A percentile compares a stretch with the other conserved stretches of the same genome.
Evolutionary conservation across 2,113 vertebrate species (phyloP).

Genomic region (Ploceus nigricollis): DNA sequence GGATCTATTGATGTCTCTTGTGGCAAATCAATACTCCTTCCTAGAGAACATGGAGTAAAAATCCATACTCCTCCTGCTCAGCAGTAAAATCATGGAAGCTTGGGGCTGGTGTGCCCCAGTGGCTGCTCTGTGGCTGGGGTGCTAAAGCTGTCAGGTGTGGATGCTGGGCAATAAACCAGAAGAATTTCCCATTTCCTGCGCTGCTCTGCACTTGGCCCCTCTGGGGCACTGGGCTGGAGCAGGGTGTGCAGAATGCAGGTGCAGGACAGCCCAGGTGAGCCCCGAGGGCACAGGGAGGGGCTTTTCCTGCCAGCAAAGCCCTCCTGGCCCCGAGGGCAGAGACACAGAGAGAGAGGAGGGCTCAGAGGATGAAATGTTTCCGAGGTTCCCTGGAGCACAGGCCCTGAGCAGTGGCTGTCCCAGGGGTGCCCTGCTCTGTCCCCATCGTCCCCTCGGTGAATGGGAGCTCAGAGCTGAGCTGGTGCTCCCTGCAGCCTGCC

Average conservation of each 20-base stretch:
- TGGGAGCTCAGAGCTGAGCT: fast-evolving
- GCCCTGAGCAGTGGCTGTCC: fast-evolving
- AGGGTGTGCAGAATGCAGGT: not conserved
- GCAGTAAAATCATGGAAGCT: not conserved
- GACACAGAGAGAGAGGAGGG: too few relatives aligned
- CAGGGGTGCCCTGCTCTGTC: fast-evolving
- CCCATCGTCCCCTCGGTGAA: fast-evolving
- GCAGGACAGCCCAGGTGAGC: not conserved
- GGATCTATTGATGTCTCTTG: slow-evolving; percentile 38
- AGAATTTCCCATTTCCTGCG: not conserved
- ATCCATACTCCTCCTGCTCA: slow-evolving; percentile 28
- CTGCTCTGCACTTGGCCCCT: not conserved
- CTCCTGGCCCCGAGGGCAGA: fast-evolving
- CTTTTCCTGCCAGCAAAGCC: not conserved
- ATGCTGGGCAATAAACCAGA: not conserved
- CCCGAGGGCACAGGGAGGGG: not conserved
- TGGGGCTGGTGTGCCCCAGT: not conserved
- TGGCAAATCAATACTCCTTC: slow-evolving; percentile 53
- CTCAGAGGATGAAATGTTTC: fast-evolving
- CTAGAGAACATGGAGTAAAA: slow-evolving; percentile 55
- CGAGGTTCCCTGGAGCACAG: fast-evolving
- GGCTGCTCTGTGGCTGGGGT: not conserved
- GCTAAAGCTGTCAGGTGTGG: not conserved
- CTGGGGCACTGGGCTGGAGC: not conserved
- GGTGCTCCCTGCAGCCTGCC: fast-evolving